Percentiles rank a stretch among this genome's conserved stretches.
phyloP scores from a whole-genome alignment of 2,888 invertebrate genomes.

The Watsonalla cultraria region DNA sequence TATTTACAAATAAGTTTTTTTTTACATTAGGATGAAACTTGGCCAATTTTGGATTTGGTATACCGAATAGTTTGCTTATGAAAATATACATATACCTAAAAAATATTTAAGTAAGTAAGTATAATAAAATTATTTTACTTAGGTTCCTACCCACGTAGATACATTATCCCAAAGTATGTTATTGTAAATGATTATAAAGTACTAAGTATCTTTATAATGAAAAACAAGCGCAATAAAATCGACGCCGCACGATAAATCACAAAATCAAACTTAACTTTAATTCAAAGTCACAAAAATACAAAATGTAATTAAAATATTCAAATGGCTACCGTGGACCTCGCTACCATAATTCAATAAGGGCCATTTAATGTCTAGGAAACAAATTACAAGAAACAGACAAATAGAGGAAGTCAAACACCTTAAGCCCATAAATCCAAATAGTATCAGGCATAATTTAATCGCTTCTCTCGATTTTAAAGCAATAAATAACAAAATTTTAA shows the following conservation, averaged over 20 bases:
- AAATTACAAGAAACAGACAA: constrained; percentile 32
- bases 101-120: no score
- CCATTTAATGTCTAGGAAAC: constrained; percentile 2
- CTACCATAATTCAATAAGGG: constrained; percentile 1
- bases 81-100: no score
- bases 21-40: no score
- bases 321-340: constrained; percentile 1
- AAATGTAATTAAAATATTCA: constrained; percentile 1
- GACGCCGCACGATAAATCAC: not conserved
- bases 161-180: no score
- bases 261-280: not conserved
- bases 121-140: no score
- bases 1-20: no score
- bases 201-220: no score
- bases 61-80: no score
- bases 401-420: constrained; percentile 53
- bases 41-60: no score
- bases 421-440: constrained; percentile 63
- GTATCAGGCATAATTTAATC: constrained; percentile 74
- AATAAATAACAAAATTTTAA: constrained; percentile 77
- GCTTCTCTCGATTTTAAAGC: constrained; percentile 71
- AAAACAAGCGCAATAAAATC: no score
- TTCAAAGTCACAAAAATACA: not conserved
- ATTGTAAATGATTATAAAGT: no score
- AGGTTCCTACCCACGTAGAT: no score